phyloP scores from a whole-genome alignment of 2,797 vertebrate species.

The Amniataba percoides region DNA sequence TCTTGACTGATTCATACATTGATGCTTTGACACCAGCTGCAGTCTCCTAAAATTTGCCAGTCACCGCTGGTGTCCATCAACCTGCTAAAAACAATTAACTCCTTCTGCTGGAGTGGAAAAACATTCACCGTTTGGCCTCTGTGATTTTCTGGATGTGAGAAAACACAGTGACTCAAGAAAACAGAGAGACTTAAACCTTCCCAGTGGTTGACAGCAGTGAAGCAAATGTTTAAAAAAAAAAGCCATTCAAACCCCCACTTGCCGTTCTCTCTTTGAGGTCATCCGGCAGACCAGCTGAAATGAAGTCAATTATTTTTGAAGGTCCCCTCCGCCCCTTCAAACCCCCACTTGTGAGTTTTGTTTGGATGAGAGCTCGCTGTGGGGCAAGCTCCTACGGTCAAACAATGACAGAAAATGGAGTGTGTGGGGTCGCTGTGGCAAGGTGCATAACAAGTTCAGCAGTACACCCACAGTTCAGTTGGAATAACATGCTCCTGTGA shows the following conservation, averaged over 20 bases:
- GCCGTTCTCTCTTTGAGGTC: conserved; percentile 29
- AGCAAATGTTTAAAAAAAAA: conserved; percentile 14
- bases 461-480: conserved; percentile 42
- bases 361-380: conserved; percentile 13
- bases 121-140: conserved; percentile 33
- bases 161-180: conserved; percentile 27
- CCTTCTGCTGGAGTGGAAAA: conserved; percentile 47
- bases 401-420: conserved; percentile 39
- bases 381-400: conserved; percentile 23
- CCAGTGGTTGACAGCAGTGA: conserved; percentile 24
- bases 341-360: background rate
- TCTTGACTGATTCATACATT: conserved; percentile 42
- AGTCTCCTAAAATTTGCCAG: conserved; percentile 53
- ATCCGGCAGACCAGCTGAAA: conserved; percentile 22
- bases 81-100: conserved; percentile 56
- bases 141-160: conserved; percentile 33
- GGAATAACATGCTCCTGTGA: conserved; percentile 46
- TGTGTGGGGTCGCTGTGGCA: conserved; percentile 17
- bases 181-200: conserved; percentile 16
- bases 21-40: conserved; percentile 55
- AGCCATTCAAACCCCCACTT: conserved; percentile 9
- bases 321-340: background rate
- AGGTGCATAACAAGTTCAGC: conserved; percentile 49
- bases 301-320: conserved; percentile 46
- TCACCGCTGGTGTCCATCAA: conserved; percentile 53